Evolutionary conservation across 1,140 invertebrate species (phyloP).

Genomic region (Manduca sexta): DNA sequence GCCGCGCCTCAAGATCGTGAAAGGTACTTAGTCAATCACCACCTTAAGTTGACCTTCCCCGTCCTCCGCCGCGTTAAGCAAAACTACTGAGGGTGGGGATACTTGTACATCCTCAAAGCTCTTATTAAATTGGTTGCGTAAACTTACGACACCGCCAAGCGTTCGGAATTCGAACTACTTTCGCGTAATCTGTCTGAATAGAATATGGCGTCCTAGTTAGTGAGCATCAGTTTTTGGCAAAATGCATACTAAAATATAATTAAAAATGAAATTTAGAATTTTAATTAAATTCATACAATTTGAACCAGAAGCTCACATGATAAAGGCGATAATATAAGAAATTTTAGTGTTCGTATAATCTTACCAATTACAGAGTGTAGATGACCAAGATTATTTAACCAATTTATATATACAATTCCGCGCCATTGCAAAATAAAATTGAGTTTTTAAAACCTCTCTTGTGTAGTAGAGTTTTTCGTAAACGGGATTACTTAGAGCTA

Average conservation of each 20-base stretch:
- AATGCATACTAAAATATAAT: constrained; percentile 10
- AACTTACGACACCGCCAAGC: constrained; percentile 54
- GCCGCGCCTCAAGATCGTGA: constrained; percentile 53
- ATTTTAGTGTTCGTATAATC: too few relatives aligned
- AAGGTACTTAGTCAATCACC: constrained; percentile 57
- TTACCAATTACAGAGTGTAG: too few relatives aligned
- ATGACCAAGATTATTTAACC: too few relatives aligned
- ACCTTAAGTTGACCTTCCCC: constrained; percentile 26
- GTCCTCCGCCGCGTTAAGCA: constrained; percentile 18
- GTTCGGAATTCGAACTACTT: constrained; percentile 61
- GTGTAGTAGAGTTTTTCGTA: too few relatives aligned
- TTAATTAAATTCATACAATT: too few relatives aligned
- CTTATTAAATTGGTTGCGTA: constrained; percentile 12
- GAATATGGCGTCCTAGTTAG: constrained; percentile 42
- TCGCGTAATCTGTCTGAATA: constrained; percentile 53
- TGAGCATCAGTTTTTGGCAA: constrained; percentile 20
- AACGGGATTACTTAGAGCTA: too few relatives aligned
- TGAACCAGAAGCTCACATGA: too few relatives aligned
- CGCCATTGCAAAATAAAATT: too few relatives aligned
- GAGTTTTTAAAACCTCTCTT: too few relatives aligned
- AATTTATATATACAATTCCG: too few relatives aligned
- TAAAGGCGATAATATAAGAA: too few relatives aligned
- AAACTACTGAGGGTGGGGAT: constrained; percentile 5
- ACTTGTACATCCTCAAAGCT: background rate
- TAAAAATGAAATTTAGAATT: too few relatives aligned